These are phyloP conservation scores for Apis florea DNA, from an alignment of 1,140 invertebrate genomes.

Conservation along the genomic window DNA sequence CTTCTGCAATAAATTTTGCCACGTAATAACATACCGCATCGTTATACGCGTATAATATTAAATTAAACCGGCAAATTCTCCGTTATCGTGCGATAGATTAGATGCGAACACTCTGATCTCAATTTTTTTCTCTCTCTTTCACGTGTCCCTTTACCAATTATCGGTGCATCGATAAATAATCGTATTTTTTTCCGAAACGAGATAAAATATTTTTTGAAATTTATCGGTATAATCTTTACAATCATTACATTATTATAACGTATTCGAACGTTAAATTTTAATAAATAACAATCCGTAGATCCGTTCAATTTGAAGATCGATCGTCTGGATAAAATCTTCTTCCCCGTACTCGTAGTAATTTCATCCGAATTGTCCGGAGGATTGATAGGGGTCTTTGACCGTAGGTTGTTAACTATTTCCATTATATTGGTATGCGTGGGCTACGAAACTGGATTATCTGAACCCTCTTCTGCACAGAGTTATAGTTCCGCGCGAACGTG, in stretches of 20 bases:
- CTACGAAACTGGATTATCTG: conserved; percentile 41
- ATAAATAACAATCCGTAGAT: neutral
- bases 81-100: neutral
- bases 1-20: conserved; percentile 33
- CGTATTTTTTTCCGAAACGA: neutral
- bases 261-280: neutral
- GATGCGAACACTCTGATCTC: neutral
- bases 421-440: conserved; percentile 34
- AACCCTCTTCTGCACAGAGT: neutral
- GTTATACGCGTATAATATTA: neutral
- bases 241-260: too few relatives aligned
- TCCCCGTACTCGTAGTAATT: conserved; percentile 2
- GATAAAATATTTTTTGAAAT: neutral
- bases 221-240: neutral
- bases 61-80: neutral
- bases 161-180: neutral
- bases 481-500: neutral
- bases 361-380: neutral
- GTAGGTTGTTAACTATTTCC: conserved; percentile 16
- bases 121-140: neutral
- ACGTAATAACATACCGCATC: too few relatives aligned
- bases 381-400: conserved; percentile 33
- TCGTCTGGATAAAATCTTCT: conserved; percentile 24
- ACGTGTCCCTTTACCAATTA: neutral
- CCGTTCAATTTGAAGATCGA: neutral